phyloP scores from a whole-genome alignment of 1,140 invertebrate species.

The Heliconius congener region DNA sequence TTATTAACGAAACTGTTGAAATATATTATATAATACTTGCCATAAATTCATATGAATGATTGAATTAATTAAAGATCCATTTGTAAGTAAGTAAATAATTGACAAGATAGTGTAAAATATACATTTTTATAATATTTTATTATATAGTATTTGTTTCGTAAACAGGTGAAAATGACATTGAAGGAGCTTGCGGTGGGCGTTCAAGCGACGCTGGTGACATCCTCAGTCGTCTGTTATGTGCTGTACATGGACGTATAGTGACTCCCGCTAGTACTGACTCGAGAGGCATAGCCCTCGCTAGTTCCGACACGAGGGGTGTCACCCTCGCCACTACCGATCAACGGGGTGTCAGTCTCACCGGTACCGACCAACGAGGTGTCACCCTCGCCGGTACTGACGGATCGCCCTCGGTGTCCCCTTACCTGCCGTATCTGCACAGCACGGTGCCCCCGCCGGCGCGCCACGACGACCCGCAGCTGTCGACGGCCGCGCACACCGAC shows the following conservation, averaged over 20 bases:
- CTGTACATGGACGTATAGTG: conserved; percentile 41
- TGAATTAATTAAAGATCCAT: background rate
- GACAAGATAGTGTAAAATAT: too few relatives aligned
- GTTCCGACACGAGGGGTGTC: conserved; percentile 14
- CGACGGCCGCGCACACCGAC: conserved; percentile 67
- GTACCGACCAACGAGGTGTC: conserved; percentile 21
- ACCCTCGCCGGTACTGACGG: conserved; percentile 54
- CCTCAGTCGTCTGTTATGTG: conserved; percentile 30
- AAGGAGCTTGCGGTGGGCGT: conserved; percentile 47
- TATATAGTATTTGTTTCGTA: background rate
- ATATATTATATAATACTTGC: background rate
- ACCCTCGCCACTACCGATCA: background rate
- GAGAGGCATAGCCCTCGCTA: conserved; percentile 18
- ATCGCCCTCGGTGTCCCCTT: conserved; percentile 24
- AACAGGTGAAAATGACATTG: conserved; percentile 71
- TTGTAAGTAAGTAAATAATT: background rate
- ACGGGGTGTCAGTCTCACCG: conserved; percentile 38
- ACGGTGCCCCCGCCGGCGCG: conserved; percentile 33
- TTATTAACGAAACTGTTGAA: too few relatives aligned
- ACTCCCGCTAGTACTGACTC: conserved; percentile 52
- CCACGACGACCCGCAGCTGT: conserved; percentile 65
- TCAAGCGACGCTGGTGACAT: conserved; percentile 35
- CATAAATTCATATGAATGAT: background rate
- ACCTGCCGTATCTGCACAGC: conserved; percentile 21
- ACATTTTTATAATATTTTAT: too few relatives aligned